Conservation (phyloP, 2,797 vertebrate genomes). For the Catamblyrhynchus diadema region DNA sequence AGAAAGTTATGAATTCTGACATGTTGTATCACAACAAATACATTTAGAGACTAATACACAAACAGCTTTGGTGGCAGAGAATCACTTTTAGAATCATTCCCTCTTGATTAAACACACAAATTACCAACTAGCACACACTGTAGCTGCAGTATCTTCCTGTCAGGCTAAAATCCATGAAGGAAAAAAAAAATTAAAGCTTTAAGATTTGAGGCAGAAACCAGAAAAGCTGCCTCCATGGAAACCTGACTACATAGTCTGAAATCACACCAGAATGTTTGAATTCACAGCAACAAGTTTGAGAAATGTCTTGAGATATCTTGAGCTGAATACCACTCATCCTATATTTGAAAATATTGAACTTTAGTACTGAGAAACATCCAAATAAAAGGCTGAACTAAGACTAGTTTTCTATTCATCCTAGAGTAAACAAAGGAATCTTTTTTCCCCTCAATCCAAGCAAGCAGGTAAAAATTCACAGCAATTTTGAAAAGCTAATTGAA, state of each 20-base stretch:
- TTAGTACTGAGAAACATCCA: not conserved
- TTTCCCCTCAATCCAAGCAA: not conserved
- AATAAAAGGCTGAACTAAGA: not conserved
- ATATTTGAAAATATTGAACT: not conserved
- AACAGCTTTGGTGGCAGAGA: not conserved
- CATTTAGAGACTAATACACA: not conserved
- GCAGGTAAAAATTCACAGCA: not conserved
- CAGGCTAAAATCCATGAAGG: not conserved
- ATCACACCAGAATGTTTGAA: not conserved
- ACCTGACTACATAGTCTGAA: not conserved
- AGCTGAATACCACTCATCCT: not conserved
- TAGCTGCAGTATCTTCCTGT: not conserved
- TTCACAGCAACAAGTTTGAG: not conserved
- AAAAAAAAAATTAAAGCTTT: not conserved
- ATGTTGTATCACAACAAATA: slow-evolving; percentile 11
- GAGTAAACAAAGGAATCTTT: not conserved
- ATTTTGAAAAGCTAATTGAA: not conserved
- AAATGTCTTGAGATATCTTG: not conserved
- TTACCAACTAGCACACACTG: not conserved
- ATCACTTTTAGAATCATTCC: not conserved
- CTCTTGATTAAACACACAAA: not conserved
- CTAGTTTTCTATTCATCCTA: not conserved
- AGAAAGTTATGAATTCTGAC: not conserved
- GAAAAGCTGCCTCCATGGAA: not conserved
- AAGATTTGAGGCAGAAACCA: not conserved